Percentiles rank a stretch among this genome's conserved stretches.
Evolutionary conservation across 2,113 vertebrate species (phyloP).

Genomic region (Microtus oregoni): DNA sequence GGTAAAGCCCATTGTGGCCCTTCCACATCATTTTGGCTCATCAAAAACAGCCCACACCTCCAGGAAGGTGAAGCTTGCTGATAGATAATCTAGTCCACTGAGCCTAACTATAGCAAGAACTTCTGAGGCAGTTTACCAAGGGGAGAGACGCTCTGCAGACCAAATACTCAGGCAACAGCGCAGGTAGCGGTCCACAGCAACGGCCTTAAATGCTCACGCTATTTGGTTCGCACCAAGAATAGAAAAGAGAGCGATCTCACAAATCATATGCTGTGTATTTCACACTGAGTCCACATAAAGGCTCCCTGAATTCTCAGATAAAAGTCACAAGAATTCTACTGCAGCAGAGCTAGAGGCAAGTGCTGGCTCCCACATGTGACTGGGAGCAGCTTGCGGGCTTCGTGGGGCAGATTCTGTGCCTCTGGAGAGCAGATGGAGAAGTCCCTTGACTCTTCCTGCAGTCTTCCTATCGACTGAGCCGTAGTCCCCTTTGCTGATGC

Average conservation of each 20-base stretch:
- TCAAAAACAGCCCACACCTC: not conserved
- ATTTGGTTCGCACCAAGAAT: not conserved
- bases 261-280: not conserved
- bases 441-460: not conserved
- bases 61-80: not conserved
- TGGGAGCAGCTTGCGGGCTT: not conserved
- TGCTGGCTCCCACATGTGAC: accelerated
- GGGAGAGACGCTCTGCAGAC: conserved; percentile 45
- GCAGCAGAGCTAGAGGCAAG: not conserved
- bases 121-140: conserved; percentile 55
- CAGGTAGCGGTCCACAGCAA: conserved; percentile 64
- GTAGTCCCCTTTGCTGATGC: not conserved
- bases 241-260: not conserved
- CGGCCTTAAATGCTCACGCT: accelerated
- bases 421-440: not conserved
- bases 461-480: not conserved
- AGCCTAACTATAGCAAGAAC: conserved; percentile 60
- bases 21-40: not conserved
- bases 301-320: conserved; percentile 74
- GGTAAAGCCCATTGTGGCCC: not conserved
- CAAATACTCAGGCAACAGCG: conserved; percentile 36
- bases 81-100: not conserved
- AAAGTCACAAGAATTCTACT: conserved; percentile 72
- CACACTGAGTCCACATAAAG: conserved; percentile 63
- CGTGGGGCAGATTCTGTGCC: not conserved